A percentile compares a stretch with the other conserved stretches of the same genome.
phyloP scores from a whole-genome alignment of 2,113 vertebrate species.

The Plectropomus leopardus region DNA sequence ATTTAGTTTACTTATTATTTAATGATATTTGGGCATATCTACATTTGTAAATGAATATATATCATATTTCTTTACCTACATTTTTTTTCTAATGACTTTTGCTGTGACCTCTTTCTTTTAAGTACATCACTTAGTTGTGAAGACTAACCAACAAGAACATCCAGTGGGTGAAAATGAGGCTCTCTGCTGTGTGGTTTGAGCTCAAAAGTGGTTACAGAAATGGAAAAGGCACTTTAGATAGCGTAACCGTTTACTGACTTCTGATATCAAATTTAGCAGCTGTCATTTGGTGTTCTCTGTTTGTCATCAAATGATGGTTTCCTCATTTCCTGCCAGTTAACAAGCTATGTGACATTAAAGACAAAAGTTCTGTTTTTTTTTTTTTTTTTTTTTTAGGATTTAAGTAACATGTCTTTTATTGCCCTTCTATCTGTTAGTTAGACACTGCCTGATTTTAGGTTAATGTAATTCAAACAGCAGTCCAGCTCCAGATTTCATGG shows the following conservation, averaged over 20 bases:
- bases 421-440: constrained; percentile 15
- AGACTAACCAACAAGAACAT: background rate
- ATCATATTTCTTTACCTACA: too few relatives aligned
- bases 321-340: background rate
- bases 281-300: background rate
- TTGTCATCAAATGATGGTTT: constrained; percentile 10
- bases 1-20: too few relatives aligned
- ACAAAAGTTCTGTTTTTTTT: background rate
- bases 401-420: background rate
- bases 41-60: too few relatives aligned
- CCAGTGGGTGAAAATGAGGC: background rate
- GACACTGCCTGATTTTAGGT: constrained; percentile 24
- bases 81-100: too few relatives aligned
- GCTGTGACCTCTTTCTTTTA: too few relatives aligned
- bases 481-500: constrained; percentile 23
- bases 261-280: constrained; percentile 15
- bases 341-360: background rate
- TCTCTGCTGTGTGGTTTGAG: background rate
- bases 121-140: background rate
- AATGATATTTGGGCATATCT: background rate
- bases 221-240: background rate
- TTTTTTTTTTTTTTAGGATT: constrained; percentile 11
- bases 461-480: constrained; percentile 17
- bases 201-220: background rate
- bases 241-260: background rate